Evolutionary conservation across 1,140 invertebrate genomes (phyloP).

Genomic region (Drosophila arawakana): DNA sequence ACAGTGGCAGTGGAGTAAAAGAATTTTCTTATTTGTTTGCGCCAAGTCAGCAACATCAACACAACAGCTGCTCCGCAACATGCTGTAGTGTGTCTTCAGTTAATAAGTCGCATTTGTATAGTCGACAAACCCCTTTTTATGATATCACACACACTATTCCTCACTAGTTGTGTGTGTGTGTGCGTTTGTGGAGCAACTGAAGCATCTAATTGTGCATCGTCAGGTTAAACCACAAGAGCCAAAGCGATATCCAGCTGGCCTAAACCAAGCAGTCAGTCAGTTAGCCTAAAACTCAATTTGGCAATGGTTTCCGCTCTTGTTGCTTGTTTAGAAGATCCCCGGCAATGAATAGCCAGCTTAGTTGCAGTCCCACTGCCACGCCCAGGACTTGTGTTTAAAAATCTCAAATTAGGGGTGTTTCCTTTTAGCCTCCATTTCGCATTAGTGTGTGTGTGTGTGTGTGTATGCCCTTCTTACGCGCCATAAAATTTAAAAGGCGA

Average conservation of each 20-base stretch:
- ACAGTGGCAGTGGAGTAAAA: neutral
- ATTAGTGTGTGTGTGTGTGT: constrained; percentile 33
- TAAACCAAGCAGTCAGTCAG: constrained; percentile 15
- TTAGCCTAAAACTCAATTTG: constrained; percentile 49
- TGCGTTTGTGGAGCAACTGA: constrained; percentile 35
- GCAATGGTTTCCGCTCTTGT: constrained; percentile 58
- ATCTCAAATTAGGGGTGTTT: constrained; percentile 72
- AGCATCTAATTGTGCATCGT: constrained; percentile 75
- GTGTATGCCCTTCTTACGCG: constrained; percentile 65
- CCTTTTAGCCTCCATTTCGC: constrained; percentile 41
- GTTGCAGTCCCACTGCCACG: constrained; percentile 48
- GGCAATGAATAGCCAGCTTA: constrained; percentile 80
- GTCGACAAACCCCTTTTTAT: constrained; percentile 7
- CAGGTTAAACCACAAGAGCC: constrained; percentile 59
- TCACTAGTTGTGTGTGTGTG: neutral
- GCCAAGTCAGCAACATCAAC: constrained; percentile 45
- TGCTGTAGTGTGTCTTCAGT: constrained; percentile 11
- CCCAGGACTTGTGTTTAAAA: constrained; percentile 60
- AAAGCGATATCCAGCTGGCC: constrained; percentile 25
- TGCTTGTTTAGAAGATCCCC: constrained; percentile 77
- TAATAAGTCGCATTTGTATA: constrained; percentile 14
- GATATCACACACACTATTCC: constrained; percentile 7
- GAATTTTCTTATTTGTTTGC: constrained; percentile 36
- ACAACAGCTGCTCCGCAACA: constrained; percentile 7
- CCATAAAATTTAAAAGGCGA: constrained; percentile 83